Base-by-base conservation (phyloP, 2,888 invertebrate species). In the Drosophila pseudotakahashii region DNA sequence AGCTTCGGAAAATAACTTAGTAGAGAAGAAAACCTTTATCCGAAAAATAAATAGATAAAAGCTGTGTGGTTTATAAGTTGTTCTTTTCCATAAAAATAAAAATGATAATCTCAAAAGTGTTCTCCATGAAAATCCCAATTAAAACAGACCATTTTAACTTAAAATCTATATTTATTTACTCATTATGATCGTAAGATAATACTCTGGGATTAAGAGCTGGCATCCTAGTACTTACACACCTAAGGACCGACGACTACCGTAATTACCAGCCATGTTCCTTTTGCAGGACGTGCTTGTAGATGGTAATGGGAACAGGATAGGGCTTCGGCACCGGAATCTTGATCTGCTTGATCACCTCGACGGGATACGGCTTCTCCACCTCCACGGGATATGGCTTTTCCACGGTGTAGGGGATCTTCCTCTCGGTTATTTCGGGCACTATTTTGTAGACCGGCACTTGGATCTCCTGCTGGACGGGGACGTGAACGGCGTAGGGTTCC, bases 211-310 rank as follows among this genome's bases (percentile, higher is more conserved):
- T n/a, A 14, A 32, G 53, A 66, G 66, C 11, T 32, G 42, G 36
- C 52, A 34, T 14, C 45, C 32, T 30, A 36, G 48, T 32, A 59
- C 48, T 41, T 47, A 67, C 30, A 50, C 23, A 30, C n/a, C 14
- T 50, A 53, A 51, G 0, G 4, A 14, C 13, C 48, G n/a, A 36
- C 10, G 16, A 13, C 19, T 5, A n/a, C 10, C 3, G 9, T 11
- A n/a, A n/a, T 75, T 68, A 89, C 91, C 91, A 91, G 47, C 89
- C 90, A 53, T 91, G 89, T 39, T 89, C 89, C 57, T 88, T 89
- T 55, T 95, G 95, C 92, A 95, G 94, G 80, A 95, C 93, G 91
- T 95, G 95, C 90, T 95, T 95, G 93, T 95, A 95, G 16, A 95
- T 94, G 44, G 95, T 95, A 11, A 94, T 94, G 78, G 95, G 95